A percentile compares a stretch with the other conserved stretches of the same genome.
These are phyloP conservation scores for Thymelicus sylvestris DNA, from an alignment of 2,888 invertebrate species.

Conservation along the genomic window DNA sequence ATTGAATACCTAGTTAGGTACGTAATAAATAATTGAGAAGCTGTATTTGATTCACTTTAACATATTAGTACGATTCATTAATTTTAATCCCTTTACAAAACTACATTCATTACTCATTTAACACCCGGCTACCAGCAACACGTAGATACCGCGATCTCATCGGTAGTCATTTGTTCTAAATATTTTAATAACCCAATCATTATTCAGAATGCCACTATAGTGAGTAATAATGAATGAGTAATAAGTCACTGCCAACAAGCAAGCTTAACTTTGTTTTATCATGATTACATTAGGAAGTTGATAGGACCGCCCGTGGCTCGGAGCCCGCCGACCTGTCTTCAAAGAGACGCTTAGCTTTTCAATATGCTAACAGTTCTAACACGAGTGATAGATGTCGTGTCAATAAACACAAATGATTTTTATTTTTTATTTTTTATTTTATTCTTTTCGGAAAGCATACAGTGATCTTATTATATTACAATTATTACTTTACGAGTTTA, in stretches of 20 bases:
- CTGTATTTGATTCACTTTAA: background rate
- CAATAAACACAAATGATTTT: constrained; percentile 16
- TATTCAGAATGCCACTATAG: constrained; percentile 8
- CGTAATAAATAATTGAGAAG: background rate
- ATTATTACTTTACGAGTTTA: too few relatives aligned
- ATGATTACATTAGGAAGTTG: constrained; percentile 29
- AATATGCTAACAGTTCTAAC: constrained; percentile 18
- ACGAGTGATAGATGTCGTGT: constrained; percentile 18
- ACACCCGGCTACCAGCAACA: background rate
- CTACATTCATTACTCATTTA: background rate
- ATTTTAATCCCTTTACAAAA: background rate
- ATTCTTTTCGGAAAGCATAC: too few relatives aligned
- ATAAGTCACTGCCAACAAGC: constrained; percentile 33
- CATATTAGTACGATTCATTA: background rate
- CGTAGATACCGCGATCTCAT: background rate
- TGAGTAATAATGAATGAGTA: background rate
- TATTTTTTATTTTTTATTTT: too few relatives aligned
- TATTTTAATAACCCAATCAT: background rate
- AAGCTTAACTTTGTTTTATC: constrained; percentile 28
- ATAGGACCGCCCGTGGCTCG: constrained; percentile 22
- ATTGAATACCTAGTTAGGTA: background rate
- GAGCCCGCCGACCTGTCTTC: constrained; percentile 26
- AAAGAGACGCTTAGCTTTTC: constrained; percentile 28
- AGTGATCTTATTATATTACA: too few relatives aligned
- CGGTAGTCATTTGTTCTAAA: background rate